These are phyloP conservation scores for Meleagris gallopavo DNA, from an alignment of 2,113 vertebrate species.

Conservation along the genomic window DNA sequence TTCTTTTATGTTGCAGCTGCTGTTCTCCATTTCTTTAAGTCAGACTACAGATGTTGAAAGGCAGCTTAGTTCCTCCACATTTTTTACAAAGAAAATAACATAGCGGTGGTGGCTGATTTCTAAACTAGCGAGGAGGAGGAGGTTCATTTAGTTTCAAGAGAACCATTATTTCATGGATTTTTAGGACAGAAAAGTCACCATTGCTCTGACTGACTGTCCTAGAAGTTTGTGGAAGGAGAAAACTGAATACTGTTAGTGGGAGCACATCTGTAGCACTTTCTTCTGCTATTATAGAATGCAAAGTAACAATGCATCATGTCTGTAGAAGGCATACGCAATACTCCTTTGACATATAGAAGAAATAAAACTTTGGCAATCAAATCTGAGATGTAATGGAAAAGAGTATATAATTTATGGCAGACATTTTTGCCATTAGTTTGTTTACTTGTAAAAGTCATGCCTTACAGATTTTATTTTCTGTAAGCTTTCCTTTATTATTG, in stretches of 20 bases:
- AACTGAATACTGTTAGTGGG: not conserved
- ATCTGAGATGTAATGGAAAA: not conserved
- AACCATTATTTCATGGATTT: conserved; percentile 36
- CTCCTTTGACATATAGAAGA: not conserved
- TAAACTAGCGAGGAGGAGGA: conserved; percentile 38
- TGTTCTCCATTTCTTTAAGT: conserved; percentile 50
- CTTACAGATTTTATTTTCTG: not conserved
- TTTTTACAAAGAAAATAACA: conserved; percentile 53
- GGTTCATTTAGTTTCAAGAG: conserved; percentile 20
- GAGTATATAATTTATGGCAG: not conserved
- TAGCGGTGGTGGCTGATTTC: conserved; percentile 14
- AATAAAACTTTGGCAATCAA: not conserved
- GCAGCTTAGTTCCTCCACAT: conserved; percentile 44
- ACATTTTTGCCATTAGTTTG: not conserved
- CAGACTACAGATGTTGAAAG: conserved; percentile 41
- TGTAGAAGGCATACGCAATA: not conserved
- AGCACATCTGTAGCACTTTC: not conserved
- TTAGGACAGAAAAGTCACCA: conserved; percentile 29
- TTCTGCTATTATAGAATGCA: not conserved
- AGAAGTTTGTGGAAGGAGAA: conserved; percentile 2
- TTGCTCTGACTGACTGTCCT: conserved; percentile 34
- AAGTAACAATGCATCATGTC: conserved; percentile 13
- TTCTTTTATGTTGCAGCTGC: conserved; percentile 67
- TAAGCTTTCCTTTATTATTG: not conserved
- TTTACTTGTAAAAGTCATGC: not conserved